Evolutionary conservation across 2,113 vertebrate species (phyloP).

Genomic region (Scophthalmus maximus): DNA sequence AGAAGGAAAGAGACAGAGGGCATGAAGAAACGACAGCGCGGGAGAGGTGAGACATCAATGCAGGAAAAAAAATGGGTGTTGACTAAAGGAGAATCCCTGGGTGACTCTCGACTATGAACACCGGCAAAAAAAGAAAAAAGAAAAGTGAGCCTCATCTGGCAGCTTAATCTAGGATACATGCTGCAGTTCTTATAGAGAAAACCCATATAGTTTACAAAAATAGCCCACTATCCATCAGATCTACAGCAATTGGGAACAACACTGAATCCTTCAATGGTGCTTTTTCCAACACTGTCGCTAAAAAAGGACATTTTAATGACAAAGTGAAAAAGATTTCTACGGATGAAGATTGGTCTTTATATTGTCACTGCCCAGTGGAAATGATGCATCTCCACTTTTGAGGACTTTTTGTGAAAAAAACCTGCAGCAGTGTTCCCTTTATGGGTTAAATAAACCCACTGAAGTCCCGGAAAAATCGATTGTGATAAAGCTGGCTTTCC

Average conservation of each 20-base stretch:
- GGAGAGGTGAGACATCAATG: conserved; percentile 53
- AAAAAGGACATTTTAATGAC: neutral
- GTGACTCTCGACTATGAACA: conserved; percentile 18
- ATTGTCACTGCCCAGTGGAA: neutral
- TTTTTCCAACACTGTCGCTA: neutral
- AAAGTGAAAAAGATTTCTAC: neutral
- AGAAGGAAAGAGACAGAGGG: conserved; percentile 22
- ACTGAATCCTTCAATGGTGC: neutral
- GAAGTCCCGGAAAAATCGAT: neutral
- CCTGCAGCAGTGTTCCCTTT: neutral
- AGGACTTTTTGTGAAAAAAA: neutral
- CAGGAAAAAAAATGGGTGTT: conserved; percentile 52
- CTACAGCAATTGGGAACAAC: neutral
- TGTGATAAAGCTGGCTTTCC: neutral
- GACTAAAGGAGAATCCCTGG: conserved; percentile 39
- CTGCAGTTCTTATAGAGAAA: neutral
- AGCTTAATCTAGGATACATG: conserved; percentile 3
- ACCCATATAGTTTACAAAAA: neutral
- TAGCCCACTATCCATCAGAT: neutral
- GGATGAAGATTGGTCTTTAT: neutral
- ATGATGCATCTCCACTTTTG: neutral
- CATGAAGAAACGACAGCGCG: conserved; percentile 34
- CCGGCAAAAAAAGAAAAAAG: conserved; percentile 18
- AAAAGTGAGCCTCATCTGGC: conserved; percentile 47
- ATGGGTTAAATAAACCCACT: neutral